Base-by-base conservation (phyloP, 2,888 invertebrate genomes). In the Tenthredo mesomela region DNA sequence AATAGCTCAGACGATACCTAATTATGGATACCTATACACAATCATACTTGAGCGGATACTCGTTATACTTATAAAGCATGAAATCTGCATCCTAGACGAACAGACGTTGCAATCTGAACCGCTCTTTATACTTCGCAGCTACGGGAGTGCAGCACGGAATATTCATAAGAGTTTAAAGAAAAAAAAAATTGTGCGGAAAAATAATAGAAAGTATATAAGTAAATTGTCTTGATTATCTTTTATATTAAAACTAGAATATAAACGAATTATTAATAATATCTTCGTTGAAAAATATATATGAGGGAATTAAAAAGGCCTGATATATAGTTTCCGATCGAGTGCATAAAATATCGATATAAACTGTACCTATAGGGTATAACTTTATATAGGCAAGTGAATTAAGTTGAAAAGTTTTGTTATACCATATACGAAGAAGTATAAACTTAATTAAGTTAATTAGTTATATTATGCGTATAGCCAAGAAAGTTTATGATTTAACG, bases 401-500 rank as follows among this genome's bases (percentile, higher is more conserved):
- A 12, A 12, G 33, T 10, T 43, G 5, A 43, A 73, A 73, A 43
- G 40, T 73, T 40, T 25, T 25, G 40, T n/a, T 54, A 73, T 43
- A 29, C 29, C 37, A 43, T 21, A 6, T 29, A 1, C 29, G 29
- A 21, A 21, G 71, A 10, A 71, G 71, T 40, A 25, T 25, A 73
- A 43, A 43, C n/a, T 71, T 73, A 29, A 10, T 40, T 40, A 47
- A 73, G 73, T 73, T 25, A 25, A 73, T 73, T 73, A 73, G 73
- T 73, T 73, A 10, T n/a, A n/a, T n/a, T n/a, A n/a, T n/a, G n/a
- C n/a, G n/a, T n/a, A n/a, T 73, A 73, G 43, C 73, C 73, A 7
- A 73, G 73, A 73, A 73, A 73, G 73, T 73, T 73, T 12, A 12
- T 21, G 40, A 73, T 43, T 73, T 29, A 43, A 40, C 73, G 40